Evolutionary conservation across 2,888 invertebrate genomes (phyloP).

Genomic region (Drepanosiphum platanoidis): DNA sequence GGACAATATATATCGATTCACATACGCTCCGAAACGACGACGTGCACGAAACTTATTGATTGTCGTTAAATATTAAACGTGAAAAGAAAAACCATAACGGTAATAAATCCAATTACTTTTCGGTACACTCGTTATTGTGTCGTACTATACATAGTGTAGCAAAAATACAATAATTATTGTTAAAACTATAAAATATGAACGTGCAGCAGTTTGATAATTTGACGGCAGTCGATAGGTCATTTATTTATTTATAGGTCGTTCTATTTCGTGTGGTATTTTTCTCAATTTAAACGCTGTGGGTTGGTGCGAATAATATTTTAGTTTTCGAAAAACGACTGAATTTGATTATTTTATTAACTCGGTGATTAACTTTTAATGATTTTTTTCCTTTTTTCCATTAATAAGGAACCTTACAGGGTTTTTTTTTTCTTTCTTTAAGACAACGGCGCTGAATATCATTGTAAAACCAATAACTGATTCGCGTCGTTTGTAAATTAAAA

Average conservation of each 20-base stretch:
- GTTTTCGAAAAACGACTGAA: no score
- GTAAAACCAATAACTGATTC: background rate
- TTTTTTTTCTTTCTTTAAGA: background rate
- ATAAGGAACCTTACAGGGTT: background rate
- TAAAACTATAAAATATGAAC: no score
- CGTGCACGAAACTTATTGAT: slow-evolving; percentile 8
- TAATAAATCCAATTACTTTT: background rate
- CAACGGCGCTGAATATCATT: background rate
- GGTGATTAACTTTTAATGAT: background rate
- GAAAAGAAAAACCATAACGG: background rate
- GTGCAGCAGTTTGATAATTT: no score
- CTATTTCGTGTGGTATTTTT: background rate
- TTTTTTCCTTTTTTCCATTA: no score
- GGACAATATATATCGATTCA: background rate
- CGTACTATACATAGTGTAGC: no score
- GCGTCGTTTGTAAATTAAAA: background rate
- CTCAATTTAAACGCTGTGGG: background rate
- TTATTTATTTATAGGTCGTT: no score
- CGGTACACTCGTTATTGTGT: no score
- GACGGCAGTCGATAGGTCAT: no score
- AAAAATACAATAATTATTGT: no score
- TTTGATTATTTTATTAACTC: background rate
- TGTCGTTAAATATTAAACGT: slow-evolving; percentile 15
- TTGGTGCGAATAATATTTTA: background rate
- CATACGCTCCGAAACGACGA: background rate